Evolutionary conservation across 2,113 vertebrate species (phyloP), one percentile per base, ranked within the genome.

Genomic region (Cephalopholis sonnerati): DNA sequence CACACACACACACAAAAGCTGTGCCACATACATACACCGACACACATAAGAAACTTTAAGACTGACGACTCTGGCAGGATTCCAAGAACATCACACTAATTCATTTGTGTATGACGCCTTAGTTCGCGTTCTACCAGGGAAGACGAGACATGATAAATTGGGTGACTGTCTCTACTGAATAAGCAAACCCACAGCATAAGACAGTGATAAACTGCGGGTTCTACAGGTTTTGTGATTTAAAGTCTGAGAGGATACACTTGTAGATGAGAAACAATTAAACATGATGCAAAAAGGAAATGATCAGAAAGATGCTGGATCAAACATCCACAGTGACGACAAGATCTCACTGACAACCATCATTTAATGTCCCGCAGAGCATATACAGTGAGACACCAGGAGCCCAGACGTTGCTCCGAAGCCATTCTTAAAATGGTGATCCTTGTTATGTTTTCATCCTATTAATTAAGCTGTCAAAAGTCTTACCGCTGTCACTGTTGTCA

Each of bases 401-500:
- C 27, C 9, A 44, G 32, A 53, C 44, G 18, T 2, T 62, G 10
- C 15, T 17, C 1, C 1, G 17, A 53, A 15, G 16, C 48, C 6
- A n/a, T 7, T 70, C 3, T 8, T 27, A 16, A 57, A 57, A 29
- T 44, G 15, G 24, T 22, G n/a, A 54, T 9, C 50, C 16, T 20
- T 12, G 11, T 17, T 29, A n/a, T 48, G 0, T 27, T 50, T 46
- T 9, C 11, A 82, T 65, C 27, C 29, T 16, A 16, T 44, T 51
- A n/a, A 27, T 25, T 25, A 64, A 65, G 39, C 51, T 17, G 44
- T 58, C 8, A 61, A 65, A 68, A 10, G n/a, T 41, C 92, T 96
- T 91, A 99, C 98, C 97, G 0, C 97, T 98, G 93, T 99, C 98
- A 0, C 98, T 99, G 96, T 98, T 99, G 94, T 99, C 98, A 6